phyloP scores from a whole-genome alignment of 1,140 invertebrate species.

The Hormaphis cornu region DNA sequence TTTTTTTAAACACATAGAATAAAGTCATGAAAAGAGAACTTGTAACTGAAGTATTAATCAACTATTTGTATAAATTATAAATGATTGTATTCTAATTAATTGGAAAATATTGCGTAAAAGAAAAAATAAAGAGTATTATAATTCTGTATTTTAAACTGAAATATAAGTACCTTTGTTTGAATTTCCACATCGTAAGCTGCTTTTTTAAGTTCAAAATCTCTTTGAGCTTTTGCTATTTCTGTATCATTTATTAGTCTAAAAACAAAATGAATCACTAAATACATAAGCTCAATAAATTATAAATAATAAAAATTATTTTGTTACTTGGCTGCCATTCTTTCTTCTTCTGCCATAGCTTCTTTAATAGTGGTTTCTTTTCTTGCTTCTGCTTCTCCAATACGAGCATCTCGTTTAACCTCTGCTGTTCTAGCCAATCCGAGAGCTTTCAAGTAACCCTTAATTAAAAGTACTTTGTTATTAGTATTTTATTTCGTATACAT shows the following conservation, averaged over 20 bases:
- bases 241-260: constrained; percentile 80
- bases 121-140: too few relatives aligned
- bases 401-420: constrained; percentile 90
- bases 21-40: too few relatives aligned
- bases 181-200: constrained; percentile 95
- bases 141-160: neutral
- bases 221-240: constrained; percentile 89
- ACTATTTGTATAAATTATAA: too few relatives aligned
- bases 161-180: constrained; percentile 68
- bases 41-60: too few relatives aligned
- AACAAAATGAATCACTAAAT: constrained; percentile 18
- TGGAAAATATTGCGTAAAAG: too few relatives aligned
- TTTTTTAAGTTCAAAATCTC: constrained; percentile 95
- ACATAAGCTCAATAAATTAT: neutral
- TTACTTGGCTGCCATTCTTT: constrained; percentile 71
- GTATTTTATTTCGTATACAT: constrained; percentile 33
- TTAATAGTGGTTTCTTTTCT: constrained; percentile 77
- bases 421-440: constrained; percentile 92
- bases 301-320: neutral
- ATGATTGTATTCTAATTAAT: too few relatives aligned
- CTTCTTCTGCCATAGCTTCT: constrained; percentile 91
- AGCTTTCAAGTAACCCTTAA: constrained; percentile 85
- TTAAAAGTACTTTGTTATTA: too few relatives aligned
- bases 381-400: constrained; percentile 93
- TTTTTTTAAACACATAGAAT: too few relatives aligned